phyloP scores from a whole-genome alignment of 30 jellyfish, hydroid and myxozoan genomes.

The Pelagia noctiluca region DNA sequence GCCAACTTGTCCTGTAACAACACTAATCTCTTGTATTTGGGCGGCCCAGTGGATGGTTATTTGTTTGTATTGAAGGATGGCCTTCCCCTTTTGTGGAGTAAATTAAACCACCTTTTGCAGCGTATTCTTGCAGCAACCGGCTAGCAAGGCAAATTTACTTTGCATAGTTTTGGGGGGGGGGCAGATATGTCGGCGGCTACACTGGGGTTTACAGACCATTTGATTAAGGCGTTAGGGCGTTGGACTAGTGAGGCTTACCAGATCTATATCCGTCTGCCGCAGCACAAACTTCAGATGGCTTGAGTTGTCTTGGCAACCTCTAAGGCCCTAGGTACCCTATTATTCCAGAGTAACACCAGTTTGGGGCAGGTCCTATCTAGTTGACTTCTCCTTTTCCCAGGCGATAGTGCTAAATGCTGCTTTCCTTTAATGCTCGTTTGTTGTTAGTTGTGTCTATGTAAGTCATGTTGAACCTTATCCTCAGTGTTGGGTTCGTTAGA shows the following conservation, averaged over 20 bases:
- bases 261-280: not conserved
- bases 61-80: too few species aligned
- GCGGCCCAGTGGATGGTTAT: not conserved
- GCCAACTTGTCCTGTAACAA: not conserved
- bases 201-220: slow-evolving; percentile 7
- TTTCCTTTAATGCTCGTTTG: too few species aligned
- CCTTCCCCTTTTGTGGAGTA: not conserved
- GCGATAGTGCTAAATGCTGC: too few species aligned
- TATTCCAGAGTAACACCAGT: too few species aligned
- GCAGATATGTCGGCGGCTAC: not conserved
- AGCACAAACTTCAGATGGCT: not conserved
- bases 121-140: not conserved
- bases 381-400: too few species aligned
- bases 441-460: too few species aligned
- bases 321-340: too few species aligned
- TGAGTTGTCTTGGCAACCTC: too few species aligned
- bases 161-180: not conserved
- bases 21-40: not conserved
- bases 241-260: slow-evolving; percentile 7
- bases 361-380: too few species aligned
- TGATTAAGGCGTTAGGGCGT: not conserved
- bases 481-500: too few species aligned
- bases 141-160: not conserved
- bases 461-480: too few species aligned
- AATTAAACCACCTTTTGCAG: not conserved